phyloP scores from a whole-genome alignment of 2,888 invertebrate genomes.

The Phymatocera aterrima region DNA sequence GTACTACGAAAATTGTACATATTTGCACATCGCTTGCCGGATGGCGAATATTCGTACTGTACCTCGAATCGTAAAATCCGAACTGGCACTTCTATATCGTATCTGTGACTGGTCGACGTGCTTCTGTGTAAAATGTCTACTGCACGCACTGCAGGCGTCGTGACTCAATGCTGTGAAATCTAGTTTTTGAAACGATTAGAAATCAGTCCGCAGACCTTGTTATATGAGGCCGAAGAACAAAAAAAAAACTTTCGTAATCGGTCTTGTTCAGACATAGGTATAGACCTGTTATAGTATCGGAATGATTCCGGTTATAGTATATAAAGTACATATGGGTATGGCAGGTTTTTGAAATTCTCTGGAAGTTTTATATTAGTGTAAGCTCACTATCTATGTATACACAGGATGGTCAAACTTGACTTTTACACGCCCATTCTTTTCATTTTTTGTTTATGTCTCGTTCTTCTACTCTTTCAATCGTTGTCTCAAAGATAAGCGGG shows the following conservation, averaged over 20 bases:
- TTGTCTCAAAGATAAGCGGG: not conserved
- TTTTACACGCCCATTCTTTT: not conserved
- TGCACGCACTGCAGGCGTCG: not conserved
- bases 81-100: not conserved
- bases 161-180: not conserved
- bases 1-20: no score
- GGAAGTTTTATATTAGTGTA: not conserved
- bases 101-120: not conserved
- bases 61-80: not conserved
- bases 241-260: not conserved
- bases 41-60: no score
- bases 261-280: not conserved
- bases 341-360: constrained; percentile 3
- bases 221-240: not conserved
- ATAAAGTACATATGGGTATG: constrained; percentile 1
- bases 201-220: not conserved
- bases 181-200: constrained; percentile 18
- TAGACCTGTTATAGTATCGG: not conserved
- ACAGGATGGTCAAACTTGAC: not conserved
- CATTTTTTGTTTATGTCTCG: no score
- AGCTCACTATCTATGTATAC: not conserved
- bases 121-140: no score
- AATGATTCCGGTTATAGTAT: constrained; percentile 15
- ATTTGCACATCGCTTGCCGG: no score
- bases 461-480: no score